phyloP scores from a whole-genome alignment of 2,797 vertebrate species.

The Dicrostonyx torquatus region DNA sequence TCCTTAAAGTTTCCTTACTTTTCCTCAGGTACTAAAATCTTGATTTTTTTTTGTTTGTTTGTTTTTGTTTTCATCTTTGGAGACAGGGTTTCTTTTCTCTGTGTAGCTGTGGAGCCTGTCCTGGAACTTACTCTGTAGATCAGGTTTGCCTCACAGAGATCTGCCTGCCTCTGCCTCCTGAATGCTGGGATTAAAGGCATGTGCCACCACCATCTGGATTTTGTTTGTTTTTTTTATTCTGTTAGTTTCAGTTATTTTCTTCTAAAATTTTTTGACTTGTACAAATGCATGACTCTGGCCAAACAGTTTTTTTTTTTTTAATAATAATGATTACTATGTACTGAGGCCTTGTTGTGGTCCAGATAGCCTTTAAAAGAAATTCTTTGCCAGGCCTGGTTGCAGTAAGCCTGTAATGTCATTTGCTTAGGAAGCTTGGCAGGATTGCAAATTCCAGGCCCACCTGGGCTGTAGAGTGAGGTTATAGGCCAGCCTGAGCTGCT shows the following conservation, averaged over 20 bases:
- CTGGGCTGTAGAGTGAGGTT: not conserved
- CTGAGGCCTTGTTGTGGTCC: not conserved
- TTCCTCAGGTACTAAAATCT: conserved; percentile 17
- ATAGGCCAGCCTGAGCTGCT: not conserved
- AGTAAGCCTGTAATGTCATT: not conserved
- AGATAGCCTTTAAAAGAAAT: not conserved
- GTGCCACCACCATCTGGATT: not conserved
- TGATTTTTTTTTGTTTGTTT: not conserved
- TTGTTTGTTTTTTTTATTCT: not conserved
- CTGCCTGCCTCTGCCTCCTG: no score
- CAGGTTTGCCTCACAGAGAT: no score
- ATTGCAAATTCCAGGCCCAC: not conserved
- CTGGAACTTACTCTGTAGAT: no score
- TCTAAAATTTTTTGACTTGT: conserved; percentile 6
- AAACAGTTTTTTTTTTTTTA: not conserved
- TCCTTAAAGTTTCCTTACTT: conserved; percentile 27
- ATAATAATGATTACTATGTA: conserved; percentile 14
- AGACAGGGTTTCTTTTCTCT: no score
- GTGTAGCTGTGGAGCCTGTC: no score
- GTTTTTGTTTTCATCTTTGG: no score
- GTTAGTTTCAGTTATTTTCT: conserved; percentile 46
- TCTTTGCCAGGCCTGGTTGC: not conserved
- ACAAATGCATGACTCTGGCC: not conserved
- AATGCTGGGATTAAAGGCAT: no score
- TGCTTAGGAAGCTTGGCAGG: not conserved